Evolutionary conservation across 2,113 vertebrate genomes (phyloP).

Genomic region (Excalfactoria chinensis): DNA sequence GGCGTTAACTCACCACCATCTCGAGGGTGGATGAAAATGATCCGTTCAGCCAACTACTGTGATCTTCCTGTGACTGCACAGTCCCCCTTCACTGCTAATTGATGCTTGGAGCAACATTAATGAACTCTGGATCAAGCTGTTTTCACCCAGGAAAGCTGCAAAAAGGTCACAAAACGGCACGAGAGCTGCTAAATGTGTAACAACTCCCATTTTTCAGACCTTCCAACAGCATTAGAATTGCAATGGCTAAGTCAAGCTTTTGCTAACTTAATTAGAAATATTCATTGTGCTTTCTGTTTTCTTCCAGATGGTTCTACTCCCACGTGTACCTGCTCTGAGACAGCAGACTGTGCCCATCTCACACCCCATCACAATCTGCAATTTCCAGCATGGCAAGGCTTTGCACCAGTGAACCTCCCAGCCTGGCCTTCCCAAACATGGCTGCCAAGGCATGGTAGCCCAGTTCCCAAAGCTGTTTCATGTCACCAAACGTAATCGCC

Average conservation of each 20-base stretch:
- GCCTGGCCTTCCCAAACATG: neutral
- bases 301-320: neutral
- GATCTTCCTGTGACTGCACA: neutral
- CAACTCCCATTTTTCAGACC: neutral
- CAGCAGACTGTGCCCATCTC: neutral
- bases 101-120: neutral
- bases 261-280: neutral
- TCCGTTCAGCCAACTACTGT: neutral
- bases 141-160: neutral
- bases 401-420: neutral
- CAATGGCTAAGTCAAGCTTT: neutral
- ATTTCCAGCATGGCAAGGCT: neutral
- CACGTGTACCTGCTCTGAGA: neutral
- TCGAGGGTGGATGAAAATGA: neutral
- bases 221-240: neutral
- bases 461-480: neutral
- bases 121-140: neutral
- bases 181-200: neutral
- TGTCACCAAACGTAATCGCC: rapidly evolving
- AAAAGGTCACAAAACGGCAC: neutral
- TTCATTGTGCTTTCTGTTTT: neutral
- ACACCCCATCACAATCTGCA: neutral
- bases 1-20: neutral
- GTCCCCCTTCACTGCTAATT: neutral
- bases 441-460: neutral